Conservation (phyloP, 2,797 vertebrate species). For the Avahi laniger region DNA sequence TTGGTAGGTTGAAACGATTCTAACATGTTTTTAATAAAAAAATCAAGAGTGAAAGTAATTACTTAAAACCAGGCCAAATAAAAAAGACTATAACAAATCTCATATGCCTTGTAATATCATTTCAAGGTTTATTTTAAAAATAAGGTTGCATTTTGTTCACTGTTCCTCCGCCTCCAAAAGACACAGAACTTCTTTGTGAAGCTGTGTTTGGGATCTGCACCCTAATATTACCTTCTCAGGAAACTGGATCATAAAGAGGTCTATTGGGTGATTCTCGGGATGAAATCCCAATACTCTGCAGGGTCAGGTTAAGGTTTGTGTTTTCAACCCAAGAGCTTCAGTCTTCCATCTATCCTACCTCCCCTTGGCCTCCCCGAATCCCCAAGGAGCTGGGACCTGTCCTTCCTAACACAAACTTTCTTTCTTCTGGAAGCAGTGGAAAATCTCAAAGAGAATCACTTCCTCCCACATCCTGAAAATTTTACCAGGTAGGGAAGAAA, state of each 20-base stretch:
- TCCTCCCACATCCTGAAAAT: neutral
- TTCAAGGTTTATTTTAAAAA: neutral
- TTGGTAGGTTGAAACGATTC: neutral
- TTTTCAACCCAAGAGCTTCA: neutral
- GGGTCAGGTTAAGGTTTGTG: neutral
- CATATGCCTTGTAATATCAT: neutral
- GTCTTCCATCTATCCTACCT: neutral
- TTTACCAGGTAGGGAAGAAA: neutral
- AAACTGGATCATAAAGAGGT: neutral
- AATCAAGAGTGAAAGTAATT: slow-evolving; percentile 7
- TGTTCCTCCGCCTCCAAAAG: neutral
- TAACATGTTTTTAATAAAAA: slow-evolving; percentile 25
- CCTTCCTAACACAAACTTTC: neutral
- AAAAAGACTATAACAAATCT: neutral
- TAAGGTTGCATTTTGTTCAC: neutral
- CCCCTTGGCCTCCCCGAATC: too few species aligned
- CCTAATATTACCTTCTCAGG: neutral
- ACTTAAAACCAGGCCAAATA: slow-evolving; percentile 31
- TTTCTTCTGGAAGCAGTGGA: neutral
- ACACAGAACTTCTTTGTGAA: neutral
- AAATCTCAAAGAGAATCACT: neutral
- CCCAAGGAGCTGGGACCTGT: neutral
- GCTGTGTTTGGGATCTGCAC: neutral
- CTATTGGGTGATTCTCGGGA: neutral
- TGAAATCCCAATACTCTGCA: neutral